Base-by-base conservation (phyloP, 2,113 vertebrate species). In the Hucho hucho region DNA sequence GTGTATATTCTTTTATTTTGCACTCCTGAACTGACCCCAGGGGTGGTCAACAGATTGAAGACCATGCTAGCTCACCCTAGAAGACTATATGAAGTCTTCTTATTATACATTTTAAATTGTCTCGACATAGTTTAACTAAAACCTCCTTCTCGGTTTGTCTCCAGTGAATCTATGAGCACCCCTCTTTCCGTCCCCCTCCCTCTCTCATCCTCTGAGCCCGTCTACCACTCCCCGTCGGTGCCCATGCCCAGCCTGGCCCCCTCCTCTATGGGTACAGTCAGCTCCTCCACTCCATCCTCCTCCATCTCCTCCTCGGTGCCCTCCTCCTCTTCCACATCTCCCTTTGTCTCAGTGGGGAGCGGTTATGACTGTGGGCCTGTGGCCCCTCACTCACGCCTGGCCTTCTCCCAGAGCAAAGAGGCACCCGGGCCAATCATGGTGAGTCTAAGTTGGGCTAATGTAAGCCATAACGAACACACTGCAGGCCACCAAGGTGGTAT, bases 391-490 rank as follows among this genome's bases (percentile, higher is more conserved):
- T 80, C 90, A 18, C 76, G 89, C 32, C 79, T 93, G 80, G 87
- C 86, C 75, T 94, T 91, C 79, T 86, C 92, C 65, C 93, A 93
- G 80, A 90, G 78, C 82, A 92, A 92, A 89, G 93, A 94, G 68
- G 53, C 84, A 63, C 43, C 91, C 0, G 91, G 90, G 47, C 84
- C 92, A 63, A 88, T 94, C 70, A 91, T 91, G 86, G 93, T 94
- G 84, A 85, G 91, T 69, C 3, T 7, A 16, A 18, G 49, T 53
- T 53, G 9, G 37, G 37, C 37, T 43, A 43, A 11, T 43, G 9
- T 43, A 43, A 43, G 37, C 37, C 37, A 12, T 43, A 43, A 43
- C 37, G 37, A 43, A 43, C 37, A 37, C 37, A 43, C 37, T 0
- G 37, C 37, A 43, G 37, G 9, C 49, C 49, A 14, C 16, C 49